Evolutionary conservation across 2,797 vertebrate genomes (phyloP), one percentile per base, ranked within the genome.

Genomic region (Lateolabrax maculatus): DNA sequence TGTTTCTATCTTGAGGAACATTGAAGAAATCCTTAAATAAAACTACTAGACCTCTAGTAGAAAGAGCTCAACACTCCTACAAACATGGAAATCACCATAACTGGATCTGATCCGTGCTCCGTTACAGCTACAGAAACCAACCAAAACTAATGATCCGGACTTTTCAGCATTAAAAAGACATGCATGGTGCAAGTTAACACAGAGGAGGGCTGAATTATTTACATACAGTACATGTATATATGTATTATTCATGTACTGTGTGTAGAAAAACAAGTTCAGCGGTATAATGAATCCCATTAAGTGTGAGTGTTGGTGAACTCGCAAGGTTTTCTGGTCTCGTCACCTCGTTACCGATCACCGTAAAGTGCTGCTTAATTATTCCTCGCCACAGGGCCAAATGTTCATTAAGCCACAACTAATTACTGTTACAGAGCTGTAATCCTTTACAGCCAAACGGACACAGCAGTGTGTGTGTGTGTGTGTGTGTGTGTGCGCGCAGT

Each of bases 361-460:
- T 90, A 88, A 92, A 93, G 91, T 90, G 91, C 89, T 91, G 90
- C 87, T 94, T 92, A 91, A 95, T 94, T 93, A 93, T 90, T 90
- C 84, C 74, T 83, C 39, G 80, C 93, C 92, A 92, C 81, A 74
- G 92, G 93, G 87, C 88, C 83, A 80, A 90, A 87, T 90, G 88
- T 90, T 91, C 89, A 89, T 91, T 87, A 91, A 85, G 93, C 92
- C 92, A 90, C 83, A 89, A 93, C 87, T 94, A 94, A 95, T 95
- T 93, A 94, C 83, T 71, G 85, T 79, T 79, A 69, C 89, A 80
- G 49, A 49, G 71, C 79, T 76, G 67, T 87, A 88, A 91, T 89
- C 85, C 88, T 87, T 83, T 84, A 82, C 87, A 91, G 85, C 80
- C 91, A 87, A 80, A 83, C 16, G 74, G 87, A 88, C 89, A 81